Percentiles rank a stretch among this genome's conserved stretches.
Conservation (phyloP, 2,888 invertebrate genomes). For the Caenorhabditis virilis region DNA sequence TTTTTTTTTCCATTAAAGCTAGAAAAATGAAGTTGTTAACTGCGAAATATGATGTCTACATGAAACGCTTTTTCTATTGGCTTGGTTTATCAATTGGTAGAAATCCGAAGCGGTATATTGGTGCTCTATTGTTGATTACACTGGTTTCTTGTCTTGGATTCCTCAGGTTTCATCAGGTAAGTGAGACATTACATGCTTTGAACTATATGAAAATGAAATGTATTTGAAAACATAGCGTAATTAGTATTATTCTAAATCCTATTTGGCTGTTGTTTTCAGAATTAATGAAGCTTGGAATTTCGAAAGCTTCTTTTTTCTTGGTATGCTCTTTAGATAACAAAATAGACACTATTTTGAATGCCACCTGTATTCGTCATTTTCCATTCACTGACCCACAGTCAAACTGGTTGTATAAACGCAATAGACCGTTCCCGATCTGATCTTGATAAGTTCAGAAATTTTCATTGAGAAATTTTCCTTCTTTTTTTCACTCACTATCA, state of each 20-base stretch:
- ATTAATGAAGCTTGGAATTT: background rate
- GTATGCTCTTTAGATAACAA: too few species aligned
- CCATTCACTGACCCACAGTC: too few species aligned
- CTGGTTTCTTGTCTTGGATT: slow-evolving; percentile 49
- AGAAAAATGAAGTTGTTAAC: slow-evolving; percentile 27
- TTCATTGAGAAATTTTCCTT: slow-evolving; percentile 3
- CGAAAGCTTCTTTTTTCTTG: slow-evolving; percentile 1
- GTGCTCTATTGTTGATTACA: slow-evolving; percentile 34
- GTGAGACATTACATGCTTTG: background rate
- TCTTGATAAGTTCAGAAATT: slow-evolving; percentile 1
- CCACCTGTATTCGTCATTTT: too few species aligned
- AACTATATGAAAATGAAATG: too few species aligned
- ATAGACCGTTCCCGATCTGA: too few species aligned
- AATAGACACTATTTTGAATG: background rate
- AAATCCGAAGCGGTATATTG: slow-evolving; percentile 48
- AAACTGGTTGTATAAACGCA: too few species aligned
- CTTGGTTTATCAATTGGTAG: slow-evolving; percentile 52
- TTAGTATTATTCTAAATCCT: too few species aligned
- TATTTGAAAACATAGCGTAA: too few species aligned
- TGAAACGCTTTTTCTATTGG: slow-evolving; percentile 46
- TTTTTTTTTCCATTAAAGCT: too few species aligned
- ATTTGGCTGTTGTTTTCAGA: too few species aligned
- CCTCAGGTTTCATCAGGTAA: slow-evolving; percentile 54
- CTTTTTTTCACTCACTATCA: background rate
- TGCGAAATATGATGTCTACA: slow-evolving; percentile 26